Conservation (phyloP, 2,888 invertebrate species). For the Orchesella flavescens region DNA sequence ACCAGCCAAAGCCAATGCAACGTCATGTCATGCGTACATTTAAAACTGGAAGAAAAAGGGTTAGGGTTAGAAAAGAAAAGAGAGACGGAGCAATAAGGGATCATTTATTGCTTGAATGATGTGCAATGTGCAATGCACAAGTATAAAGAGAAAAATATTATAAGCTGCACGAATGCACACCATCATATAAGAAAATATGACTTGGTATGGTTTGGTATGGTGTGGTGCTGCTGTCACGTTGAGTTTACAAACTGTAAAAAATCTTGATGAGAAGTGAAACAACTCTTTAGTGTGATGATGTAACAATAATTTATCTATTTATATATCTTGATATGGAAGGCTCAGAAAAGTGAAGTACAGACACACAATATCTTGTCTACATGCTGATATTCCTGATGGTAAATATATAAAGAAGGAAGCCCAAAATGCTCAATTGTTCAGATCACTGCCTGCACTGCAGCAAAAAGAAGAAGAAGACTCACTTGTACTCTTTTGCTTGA, state of each 20-base stretch:
- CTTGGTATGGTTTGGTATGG: not conserved
- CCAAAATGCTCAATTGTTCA: no score
- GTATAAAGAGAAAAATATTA: not conserved
- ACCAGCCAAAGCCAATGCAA: not conserved
- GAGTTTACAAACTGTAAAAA: conserved; percentile 43
- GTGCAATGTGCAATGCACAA: not conserved
- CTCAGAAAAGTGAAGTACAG: not conserved
- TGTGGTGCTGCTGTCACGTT: conserved; percentile 20
- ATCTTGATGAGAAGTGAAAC: conserved; percentile 35
- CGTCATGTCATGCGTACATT: conserved; percentile 8
- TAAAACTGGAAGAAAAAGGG: not conserved
- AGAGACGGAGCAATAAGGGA: not conserved
- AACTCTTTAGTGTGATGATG: conserved; percentile 44
- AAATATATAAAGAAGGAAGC: no score
- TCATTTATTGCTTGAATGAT: not conserved
- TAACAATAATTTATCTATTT: conserved; percentile 46
- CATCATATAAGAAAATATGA: not conserved
- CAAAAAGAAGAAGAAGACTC: no score
- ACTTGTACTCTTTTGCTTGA: no score
- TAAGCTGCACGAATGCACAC: not conserved
- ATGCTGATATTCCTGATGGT: no score
- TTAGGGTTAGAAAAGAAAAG: not conserved
- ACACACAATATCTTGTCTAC: no score
- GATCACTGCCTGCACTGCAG: no score
- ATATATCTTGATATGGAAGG: conserved; percentile 13